Percentiles rank a stretch among this genome's conserved stretches.
These are phyloP conservation scores for Scortum barcoo DNA, from an alignment of 2,113 vertebrate species.

Conservation along the genomic window DNA sequence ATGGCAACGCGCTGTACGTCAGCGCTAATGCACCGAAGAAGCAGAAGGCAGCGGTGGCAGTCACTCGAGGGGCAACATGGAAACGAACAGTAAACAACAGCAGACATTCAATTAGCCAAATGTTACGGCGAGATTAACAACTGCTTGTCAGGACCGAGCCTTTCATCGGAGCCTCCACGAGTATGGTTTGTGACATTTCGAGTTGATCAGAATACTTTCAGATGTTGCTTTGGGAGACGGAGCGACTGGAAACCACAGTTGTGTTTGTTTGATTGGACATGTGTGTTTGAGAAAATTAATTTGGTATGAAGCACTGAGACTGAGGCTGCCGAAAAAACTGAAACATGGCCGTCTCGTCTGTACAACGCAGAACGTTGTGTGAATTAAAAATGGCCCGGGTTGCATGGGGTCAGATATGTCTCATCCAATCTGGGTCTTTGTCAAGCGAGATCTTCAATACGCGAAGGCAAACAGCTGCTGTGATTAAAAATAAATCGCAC, in stretches of 20 bases:
- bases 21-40: slow-evolving; percentile 56
- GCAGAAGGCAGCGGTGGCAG: slow-evolving; percentile 52
- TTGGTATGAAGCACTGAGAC: slow-evolving; percentile 39
- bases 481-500: slow-evolving; percentile 87
- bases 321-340: slow-evolving; percentile 32
- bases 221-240: slow-evolving; percentile 48
- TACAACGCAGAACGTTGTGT: slow-evolving; percentile 33
- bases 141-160: slow-evolving; percentile 58
- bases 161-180: slow-evolving; percentile 49
- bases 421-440: slow-evolving; percentile 78
- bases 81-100: slow-evolving; percentile 74
- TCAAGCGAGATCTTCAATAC: slow-evolving; percentile 77
- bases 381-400: slow-evolving; percentile 58
- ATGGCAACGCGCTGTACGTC: slow-evolving; percentile 22
- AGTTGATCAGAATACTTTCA: slow-evolving; percentile 72
- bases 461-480: slow-evolving; percentile 85
- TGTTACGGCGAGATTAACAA: slow-evolving; percentile 68
- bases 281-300: slow-evolving; percentile 51
- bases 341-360: slow-evolving; percentile 33
- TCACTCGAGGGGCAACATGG: slow-evolving; percentile 60
- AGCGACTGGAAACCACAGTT: slow-evolving; percentile 37
- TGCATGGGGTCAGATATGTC: slow-evolving; percentile 74
- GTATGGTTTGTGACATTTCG: slow-evolving; percentile 59
- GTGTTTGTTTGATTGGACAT: slow-evolving; percentile 50
- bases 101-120: slow-evolving; percentile 79